Evolutionary conservation across 2,113 vertebrate genomes (phyloP).

Genomic region (Speoplatyrhinus poulsoni): DNA sequence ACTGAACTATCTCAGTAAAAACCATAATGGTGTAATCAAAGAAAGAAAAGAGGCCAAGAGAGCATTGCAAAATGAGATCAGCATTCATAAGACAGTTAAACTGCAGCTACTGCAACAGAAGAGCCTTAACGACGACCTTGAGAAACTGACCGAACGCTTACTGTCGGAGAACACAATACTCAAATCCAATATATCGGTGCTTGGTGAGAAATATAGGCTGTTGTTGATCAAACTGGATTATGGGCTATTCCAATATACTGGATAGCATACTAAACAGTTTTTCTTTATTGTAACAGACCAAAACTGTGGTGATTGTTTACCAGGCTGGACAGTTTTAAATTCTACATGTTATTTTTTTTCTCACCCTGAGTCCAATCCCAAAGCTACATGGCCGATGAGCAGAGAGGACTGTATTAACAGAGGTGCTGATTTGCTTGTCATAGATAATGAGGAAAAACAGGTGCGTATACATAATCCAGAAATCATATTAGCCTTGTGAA

Average conservation of each 20-base stretch:
- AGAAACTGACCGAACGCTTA: conserved; percentile 16
- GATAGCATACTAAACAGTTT: neutral
- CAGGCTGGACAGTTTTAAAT: conserved; percentile 50
- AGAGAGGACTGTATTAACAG: conserved; percentile 49
- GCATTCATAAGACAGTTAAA: neutral
- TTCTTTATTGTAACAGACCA: conserved; percentile 50
- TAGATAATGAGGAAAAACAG: conserved; percentile 58
- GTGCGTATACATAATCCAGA: conserved; percentile 29
- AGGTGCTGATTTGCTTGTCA: conserved; percentile 58
- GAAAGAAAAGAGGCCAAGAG: conserved; percentile 9
- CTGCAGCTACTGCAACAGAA: conserved; percentile 1
- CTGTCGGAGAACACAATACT: conserved; percentile 21
- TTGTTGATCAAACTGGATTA: neutral
- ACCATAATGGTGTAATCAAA: neutral
- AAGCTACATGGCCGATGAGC: conserved; percentile 61
- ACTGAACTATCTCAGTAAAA: neutral
- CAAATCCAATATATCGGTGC: neutral
- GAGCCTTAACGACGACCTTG: conserved; percentile 6
- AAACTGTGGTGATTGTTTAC: conserved; percentile 55
- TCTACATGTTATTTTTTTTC: conserved; percentile 64
- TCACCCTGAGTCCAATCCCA: neutral
- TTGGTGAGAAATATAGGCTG: conserved; percentile 40
- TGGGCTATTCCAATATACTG: neutral
- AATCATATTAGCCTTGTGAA: neutral
- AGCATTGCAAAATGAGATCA: conserved; percentile 4